Evolutionary conservation across 2,888 invertebrate genomes (phyloP), one percentile per base, ranked within the genome.

Genomic region (Athripsodes cinereus): DNA sequence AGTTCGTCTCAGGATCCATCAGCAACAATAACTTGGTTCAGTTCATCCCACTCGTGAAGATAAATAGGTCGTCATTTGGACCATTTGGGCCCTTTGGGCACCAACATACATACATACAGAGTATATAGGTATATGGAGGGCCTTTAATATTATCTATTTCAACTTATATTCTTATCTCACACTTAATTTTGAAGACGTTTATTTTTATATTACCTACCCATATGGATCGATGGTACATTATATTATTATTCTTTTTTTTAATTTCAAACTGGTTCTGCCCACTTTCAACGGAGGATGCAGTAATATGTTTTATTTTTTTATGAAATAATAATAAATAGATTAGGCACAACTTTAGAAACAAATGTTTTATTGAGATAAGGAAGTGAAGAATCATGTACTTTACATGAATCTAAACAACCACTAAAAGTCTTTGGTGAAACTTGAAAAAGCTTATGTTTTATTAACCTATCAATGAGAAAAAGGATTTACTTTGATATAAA

Each of bases 261-360:
- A 40, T 40, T 40, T 40, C 40, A 40, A 40, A 40, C 40, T 8
- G 40, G 40, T 40, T 40, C 40, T 40, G 40, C 40, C 40, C 40
- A 40, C 40, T 40, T 40, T 40, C 40, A 40, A 40, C 40, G 13
- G 2, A 40, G 40, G 40, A 40, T 40, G 2, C 13, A 8, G 13
- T 13, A 40, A 6, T 6, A 3, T 3, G 3, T 3, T 26, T 26
- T 26, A 6, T 26, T 26, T 26, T 26, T 3, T 26, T 26, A 26
- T 6, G 10, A 26, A 26, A 10, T 26, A 26, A 26, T 26, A 26
- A 10, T 26, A 26, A 26, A 26, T 26, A 26, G 10, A 26, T 26
- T 26, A 26, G 26, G 26, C 10, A 6, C 10, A 26, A 26, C 3
- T 26, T 26, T 26, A 26, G 26, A 26, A 26, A 26, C 26, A 26